Conservation (phyloP, 2,113 vertebrate genomes). For the Nothoprocta perdicaria region DNA sequence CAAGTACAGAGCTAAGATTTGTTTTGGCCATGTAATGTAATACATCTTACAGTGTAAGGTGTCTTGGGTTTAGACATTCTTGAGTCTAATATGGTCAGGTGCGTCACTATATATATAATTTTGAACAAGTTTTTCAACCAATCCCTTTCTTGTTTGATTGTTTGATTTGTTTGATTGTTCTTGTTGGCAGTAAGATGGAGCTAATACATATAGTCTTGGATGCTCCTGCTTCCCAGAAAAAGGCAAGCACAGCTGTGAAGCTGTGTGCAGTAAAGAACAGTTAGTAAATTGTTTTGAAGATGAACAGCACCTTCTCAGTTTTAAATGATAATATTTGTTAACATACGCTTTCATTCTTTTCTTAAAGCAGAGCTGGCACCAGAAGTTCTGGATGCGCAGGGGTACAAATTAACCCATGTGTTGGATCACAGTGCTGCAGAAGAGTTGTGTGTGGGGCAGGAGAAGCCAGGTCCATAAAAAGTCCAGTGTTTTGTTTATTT, state of each 20-base stretch:
- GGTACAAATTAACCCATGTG: background rate
- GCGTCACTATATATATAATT: background rate
- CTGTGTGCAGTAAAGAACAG: background rate
- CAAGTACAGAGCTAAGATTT: background rate
- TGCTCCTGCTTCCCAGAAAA: background rate
- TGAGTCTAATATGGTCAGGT: background rate
- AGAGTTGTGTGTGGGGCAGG: background rate
- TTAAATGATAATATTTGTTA: background rate
- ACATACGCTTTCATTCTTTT: background rate
- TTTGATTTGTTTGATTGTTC: too few species aligned
- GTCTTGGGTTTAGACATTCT: background rate
- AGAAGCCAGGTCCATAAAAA: background rate
- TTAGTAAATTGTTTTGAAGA: background rate
- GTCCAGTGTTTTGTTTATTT: background rate
- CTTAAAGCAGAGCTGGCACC: background rate
- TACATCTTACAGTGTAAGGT: background rate
- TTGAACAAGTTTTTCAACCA: background rate
- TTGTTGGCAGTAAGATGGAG: background rate
- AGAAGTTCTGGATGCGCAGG: background rate
- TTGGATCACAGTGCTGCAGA: background rate
- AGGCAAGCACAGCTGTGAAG: background rate
- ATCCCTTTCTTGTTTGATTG: background rate
- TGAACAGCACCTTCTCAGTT: background rate
- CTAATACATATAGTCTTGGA: background rate
- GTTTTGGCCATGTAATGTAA: background rate